These are phyloP conservation scores for Bothrops jararaca DNA, from an alignment of 2,113 vertebrate genomes.

Conservation along the genomic window DNA sequence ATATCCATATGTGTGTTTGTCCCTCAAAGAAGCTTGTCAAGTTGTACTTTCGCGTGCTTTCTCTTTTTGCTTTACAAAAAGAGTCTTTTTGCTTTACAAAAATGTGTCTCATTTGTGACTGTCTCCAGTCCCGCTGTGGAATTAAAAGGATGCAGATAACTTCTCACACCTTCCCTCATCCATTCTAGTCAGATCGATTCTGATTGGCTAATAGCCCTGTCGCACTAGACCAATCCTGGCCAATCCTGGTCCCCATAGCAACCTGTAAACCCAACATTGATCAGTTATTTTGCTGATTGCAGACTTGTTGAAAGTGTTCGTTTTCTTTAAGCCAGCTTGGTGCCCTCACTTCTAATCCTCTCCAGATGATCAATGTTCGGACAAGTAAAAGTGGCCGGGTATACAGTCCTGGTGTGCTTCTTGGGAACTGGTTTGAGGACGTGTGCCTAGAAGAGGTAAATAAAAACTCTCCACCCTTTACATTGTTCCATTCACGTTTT, in stretches of 20 bases:
- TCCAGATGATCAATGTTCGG: neutral
- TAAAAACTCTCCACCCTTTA: neutral
- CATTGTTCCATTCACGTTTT: neutral
- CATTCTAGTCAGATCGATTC: too few relatives aligned
- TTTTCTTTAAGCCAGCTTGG: neutral
- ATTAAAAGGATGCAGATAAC: neutral
- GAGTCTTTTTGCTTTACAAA: neutral
- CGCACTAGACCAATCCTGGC: neutral
- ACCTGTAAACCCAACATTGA: neutral
- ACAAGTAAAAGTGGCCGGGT: conserved; percentile 35
- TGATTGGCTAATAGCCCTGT: conserved; percentile 15
- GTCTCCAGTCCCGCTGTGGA: neutral
- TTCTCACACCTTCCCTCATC: neutral
- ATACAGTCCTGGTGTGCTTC: conserved; percentile 66
- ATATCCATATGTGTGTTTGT: neutral
- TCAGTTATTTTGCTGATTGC: neutral
- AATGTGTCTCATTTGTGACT: neutral
- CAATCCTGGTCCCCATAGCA: neutral
- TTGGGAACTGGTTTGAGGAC: conserved; percentile 87
- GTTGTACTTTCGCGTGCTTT: neutral
- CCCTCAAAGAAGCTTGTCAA: neutral
- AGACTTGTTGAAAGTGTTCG: neutral
- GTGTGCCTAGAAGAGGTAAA: conserved; percentile 77
- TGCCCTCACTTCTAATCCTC: neutral
- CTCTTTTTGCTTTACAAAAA: neutral